phyloP scores from a whole-genome alignment of 2,797 vertebrate genomes.

The Sebastes oblongus region DNA sequence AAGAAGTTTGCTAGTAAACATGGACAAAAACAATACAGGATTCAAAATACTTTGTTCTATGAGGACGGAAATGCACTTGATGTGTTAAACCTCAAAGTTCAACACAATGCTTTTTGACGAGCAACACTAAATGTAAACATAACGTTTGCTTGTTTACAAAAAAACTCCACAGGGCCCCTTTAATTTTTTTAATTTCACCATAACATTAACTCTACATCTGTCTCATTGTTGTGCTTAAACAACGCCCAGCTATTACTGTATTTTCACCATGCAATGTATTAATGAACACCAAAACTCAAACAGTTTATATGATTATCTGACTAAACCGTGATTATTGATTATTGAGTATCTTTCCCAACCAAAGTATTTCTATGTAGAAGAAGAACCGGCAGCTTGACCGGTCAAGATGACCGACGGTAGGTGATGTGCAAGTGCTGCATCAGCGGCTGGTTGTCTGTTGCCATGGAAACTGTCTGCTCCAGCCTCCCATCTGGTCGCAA shows the following conservation, averaged over 20 bases:
- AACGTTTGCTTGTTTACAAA: not conserved
- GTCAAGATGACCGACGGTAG: conserved; percentile 83
- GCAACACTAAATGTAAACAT: not conserved
- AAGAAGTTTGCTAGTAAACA: not conserved
- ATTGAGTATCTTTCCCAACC: not conserved
- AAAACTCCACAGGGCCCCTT: not conserved
- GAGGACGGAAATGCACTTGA: not conserved
- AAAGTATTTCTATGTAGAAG: not conserved
- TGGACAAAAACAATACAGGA: not conserved
- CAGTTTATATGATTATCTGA: not conserved
- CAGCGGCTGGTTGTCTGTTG: conserved; percentile 89
- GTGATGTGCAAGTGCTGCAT: conserved; percentile 91
- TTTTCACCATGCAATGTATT: not conserved
- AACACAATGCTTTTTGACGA: not conserved
- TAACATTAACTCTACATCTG: not conserved
- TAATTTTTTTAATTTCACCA: not conserved
- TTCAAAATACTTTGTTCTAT: not conserved
- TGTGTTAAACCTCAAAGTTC: no score
- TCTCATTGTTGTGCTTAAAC: not conserved
- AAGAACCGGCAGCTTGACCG: not conserved
- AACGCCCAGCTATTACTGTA: not conserved
- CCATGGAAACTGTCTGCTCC: conserved; percentile 96
- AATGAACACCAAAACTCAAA: not conserved
- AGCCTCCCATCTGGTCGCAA: conserved; percentile 91
- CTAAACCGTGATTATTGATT: not conserved